Conservation (phyloP, 64 coral and sea anemone species). For the Montipora efflorescens region DNA sequence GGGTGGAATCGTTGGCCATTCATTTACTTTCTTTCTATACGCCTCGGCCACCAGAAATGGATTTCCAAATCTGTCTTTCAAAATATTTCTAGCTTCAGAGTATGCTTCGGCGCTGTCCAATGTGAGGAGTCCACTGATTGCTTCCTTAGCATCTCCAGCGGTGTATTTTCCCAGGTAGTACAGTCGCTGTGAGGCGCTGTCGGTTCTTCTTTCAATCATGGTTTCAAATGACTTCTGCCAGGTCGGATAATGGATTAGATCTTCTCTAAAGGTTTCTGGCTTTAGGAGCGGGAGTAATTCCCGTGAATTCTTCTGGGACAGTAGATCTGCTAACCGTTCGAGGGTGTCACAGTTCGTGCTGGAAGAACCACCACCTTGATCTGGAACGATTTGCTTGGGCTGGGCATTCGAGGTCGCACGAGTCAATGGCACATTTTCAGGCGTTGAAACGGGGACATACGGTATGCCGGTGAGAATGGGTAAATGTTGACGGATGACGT, state of each 20-base stretch:
- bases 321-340: slow-evolving; percentile 34
- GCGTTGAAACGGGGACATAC: not conserved
- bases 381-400: not conserved
- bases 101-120: slow-evolving; percentile 26
- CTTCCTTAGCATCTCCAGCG: slow-evolving; percentile 56
- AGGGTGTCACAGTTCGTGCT: not conserved
- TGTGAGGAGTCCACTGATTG: slow-evolving; percentile 36
- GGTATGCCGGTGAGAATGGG: not conserved
- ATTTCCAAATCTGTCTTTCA: slow-evolving; percentile 45
- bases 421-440: not conserved
- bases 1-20: not conserved
- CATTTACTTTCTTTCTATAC: not conserved
- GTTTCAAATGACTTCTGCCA: slow-evolving; percentile 60
- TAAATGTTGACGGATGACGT: not conserved
- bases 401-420: not conserved
- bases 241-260: slow-evolving; percentile 46
- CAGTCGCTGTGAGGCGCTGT: not conserved
- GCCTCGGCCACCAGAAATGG: slow-evolving; percentile 59
- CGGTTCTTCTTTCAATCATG: slow-evolving; percentile 23
- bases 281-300: slow-evolving; percentile 32
- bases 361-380: not conserved
- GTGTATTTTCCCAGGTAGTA: slow-evolving; percentile 65
- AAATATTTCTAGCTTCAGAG: slow-evolving; percentile 1
- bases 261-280: slow-evolving; percentile 56
- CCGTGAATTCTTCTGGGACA: slow-evolving; percentile 4